These are phyloP conservation scores for Gopherus flavomarginatus DNA, from an alignment of 2,113 vertebrate species.

Conservation along the genomic window DNA sequence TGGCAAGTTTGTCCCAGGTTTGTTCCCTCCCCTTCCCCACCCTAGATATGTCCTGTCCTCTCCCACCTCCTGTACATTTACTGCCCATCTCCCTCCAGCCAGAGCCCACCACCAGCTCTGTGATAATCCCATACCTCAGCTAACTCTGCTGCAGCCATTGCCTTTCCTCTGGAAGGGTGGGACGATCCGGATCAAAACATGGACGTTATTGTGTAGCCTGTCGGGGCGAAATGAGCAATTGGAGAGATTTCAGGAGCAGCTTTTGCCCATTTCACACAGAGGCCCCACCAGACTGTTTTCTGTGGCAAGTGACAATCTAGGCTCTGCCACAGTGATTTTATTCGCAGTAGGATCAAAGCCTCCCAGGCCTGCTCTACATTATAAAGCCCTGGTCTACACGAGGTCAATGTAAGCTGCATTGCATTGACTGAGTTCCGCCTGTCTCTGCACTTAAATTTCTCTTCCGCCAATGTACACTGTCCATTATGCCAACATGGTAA, in stretches of 20 bases:
- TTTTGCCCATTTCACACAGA: background rate
- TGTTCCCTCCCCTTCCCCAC: too few relatives aligned
- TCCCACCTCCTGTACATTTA: background rate
- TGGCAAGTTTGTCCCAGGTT: background rate
- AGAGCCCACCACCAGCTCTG: background rate
- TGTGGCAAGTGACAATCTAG: background rate
- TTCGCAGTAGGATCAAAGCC: background rate
- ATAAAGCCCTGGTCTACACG: too few relatives aligned
- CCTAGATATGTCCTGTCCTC: too few relatives aligned
- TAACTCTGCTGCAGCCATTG: background rate
- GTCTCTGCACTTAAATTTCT: background rate
- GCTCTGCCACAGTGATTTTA: background rate
- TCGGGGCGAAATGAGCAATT: background rate
- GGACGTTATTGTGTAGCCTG: background rate
- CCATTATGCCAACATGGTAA: background rate
- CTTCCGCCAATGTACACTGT: background rate
- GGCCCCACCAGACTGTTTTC: background rate
- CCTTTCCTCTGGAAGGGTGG: background rate
- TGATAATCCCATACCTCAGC: background rate
- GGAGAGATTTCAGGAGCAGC: background rate
- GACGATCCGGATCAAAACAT: background rate
- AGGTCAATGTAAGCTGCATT: background rate
- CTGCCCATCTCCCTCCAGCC: background rate
- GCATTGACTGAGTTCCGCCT: background rate
- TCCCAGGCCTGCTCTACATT: background rate